phyloP scores from a whole-genome alignment of 2,113 vertebrate genomes.

The Suncus etruscus region DNA sequence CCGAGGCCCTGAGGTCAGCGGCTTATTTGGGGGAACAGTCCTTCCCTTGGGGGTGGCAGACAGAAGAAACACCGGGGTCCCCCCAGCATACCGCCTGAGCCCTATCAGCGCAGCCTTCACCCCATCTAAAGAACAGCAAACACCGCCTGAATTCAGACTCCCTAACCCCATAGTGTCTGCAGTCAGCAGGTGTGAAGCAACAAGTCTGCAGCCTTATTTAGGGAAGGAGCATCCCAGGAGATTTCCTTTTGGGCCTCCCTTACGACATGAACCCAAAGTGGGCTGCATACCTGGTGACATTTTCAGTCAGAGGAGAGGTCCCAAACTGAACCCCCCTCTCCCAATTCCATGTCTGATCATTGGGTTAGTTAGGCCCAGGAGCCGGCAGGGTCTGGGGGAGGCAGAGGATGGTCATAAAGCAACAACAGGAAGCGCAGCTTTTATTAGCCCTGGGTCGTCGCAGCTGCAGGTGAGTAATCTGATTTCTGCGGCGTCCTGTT shows the following conservation, averaged over 20 bases:
- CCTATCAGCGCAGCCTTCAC: neutral
- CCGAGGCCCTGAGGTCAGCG: neutral
- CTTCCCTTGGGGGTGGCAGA: neutral
- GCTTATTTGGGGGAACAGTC: neutral
- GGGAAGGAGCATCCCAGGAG: neutral
- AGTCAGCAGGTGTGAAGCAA: slow-evolving; percentile 23
- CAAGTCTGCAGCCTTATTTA: neutral
- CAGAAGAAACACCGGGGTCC: neutral
- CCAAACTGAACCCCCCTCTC: neutral
- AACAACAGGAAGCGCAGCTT: slow-evolving; percentile 83
- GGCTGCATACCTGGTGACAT: neutral
- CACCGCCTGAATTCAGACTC: neutral
- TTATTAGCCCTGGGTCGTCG: slow-evolving; percentile 81
- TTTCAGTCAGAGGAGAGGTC: neutral
- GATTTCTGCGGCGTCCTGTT: slow-evolving; percentile 85
- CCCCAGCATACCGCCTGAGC: neutral
- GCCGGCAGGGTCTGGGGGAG: slow-evolving; percentile 68
- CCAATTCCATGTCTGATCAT: slow-evolving; percentile 62
- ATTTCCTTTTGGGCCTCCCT: neutral
- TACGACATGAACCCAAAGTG: neutral
- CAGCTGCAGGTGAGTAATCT: slow-evolving; percentile 86
- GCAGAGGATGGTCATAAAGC: slow-evolving; percentile 75
- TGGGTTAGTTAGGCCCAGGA: slow-evolving; percentile 68
- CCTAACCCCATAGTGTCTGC: neutral
- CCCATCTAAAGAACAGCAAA: neutral